Percentiles rank a stretch among this genome's conserved stretches.
phyloP scores from a whole-genome alignment of 2,888 invertebrate genomes.

The Ephialtes manifestator region DNA sequence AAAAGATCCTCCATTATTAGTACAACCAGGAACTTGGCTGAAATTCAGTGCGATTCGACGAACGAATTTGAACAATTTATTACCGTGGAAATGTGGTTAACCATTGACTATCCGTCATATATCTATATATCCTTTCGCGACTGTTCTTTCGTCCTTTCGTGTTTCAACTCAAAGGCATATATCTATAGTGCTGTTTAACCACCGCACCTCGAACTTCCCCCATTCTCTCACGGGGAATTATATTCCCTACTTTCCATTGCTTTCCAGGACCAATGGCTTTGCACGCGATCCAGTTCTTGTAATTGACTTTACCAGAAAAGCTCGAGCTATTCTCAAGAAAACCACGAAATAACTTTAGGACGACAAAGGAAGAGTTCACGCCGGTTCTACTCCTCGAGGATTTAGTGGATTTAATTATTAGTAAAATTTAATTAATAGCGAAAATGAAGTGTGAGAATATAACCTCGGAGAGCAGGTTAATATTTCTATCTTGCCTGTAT shows the following conservation, averaged over 20 bases:
- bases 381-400: constrained; percentile 9
- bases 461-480: neutral
- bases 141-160: constrained; percentile 39
- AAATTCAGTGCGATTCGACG: constrained; percentile 27
- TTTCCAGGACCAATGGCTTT: constrained; percentile 54
- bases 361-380: constrained; percentile 27
- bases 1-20: neutral
- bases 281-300: constrained; percentile 64
- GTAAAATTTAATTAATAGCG: constrained; percentile 57
- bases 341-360: constrained; percentile 48
- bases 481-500: neutral
- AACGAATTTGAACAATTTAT: constrained; percentile 41
- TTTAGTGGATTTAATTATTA: constrained; percentile 58
- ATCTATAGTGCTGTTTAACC: constrained; percentile 27
- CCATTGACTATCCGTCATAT: constrained; percentile 4
- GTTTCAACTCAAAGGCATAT: constrained; percentile 34
- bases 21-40: neutral
- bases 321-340: constrained; percentile 49
- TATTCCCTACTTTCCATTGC: constrained; percentile 45
- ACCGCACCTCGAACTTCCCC: constrained; percentile 35
- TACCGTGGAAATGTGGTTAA: constrained; percentile 46
- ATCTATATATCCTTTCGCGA: constrained; percentile 38
- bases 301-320: constrained; percentile 53
- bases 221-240: constrained; percentile 55
- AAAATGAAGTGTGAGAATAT: constrained; percentile 44